phyloP scores from a whole-genome alignment of 2,113 vertebrate genomes.

The Halichoeres trimaculatus region DNA sequence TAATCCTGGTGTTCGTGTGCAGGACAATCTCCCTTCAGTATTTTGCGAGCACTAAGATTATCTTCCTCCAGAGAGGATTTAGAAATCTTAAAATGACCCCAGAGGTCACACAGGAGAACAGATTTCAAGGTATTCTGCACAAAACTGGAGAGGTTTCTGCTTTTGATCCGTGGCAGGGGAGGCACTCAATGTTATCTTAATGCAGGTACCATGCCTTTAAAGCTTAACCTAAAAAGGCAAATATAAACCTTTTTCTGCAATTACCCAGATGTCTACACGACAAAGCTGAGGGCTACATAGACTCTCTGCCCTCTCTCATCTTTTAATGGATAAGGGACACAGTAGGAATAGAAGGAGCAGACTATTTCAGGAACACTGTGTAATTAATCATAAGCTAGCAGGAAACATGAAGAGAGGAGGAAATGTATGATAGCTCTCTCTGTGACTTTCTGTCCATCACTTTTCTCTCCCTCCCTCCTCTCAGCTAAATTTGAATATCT shows the following conservation, averaged over 20 bases:
- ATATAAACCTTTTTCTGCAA: too few species aligned
- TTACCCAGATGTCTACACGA: too few species aligned
- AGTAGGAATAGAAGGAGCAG: too few species aligned
- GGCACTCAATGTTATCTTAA: slow-evolving; percentile 12
- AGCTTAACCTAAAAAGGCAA: background rate
- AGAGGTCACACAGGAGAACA: slow-evolving; percentile 42
- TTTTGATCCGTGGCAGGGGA: slow-evolving; percentile 18
- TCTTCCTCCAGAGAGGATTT: slow-evolving; percentile 52
- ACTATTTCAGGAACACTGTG: too few species aligned
- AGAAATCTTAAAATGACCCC: slow-evolving; percentile 51
- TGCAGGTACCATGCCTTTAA: slow-evolving; percentile 14
- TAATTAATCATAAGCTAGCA: too few species aligned
- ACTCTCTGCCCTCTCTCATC: too few species aligned
- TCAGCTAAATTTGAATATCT: background rate
- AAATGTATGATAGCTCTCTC: too few species aligned
- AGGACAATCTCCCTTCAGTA: slow-evolving; percentile 18
- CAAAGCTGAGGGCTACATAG: too few species aligned
- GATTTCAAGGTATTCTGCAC: slow-evolving; percentile 16
- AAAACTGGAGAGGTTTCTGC: background rate
- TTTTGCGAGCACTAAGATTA: slow-evolving; percentile 50
- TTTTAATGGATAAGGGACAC: too few species aligned
- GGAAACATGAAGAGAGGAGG: too few species aligned
- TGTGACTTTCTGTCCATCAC: too few species aligned
- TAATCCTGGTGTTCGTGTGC: too few species aligned
- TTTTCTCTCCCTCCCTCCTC: background rate